A percentile compares a stretch with the other conserved stretches of the same genome.
phyloP scores from a whole-genome alignment of 2,113 vertebrate species.

The Vidua chalybeata region DNA sequence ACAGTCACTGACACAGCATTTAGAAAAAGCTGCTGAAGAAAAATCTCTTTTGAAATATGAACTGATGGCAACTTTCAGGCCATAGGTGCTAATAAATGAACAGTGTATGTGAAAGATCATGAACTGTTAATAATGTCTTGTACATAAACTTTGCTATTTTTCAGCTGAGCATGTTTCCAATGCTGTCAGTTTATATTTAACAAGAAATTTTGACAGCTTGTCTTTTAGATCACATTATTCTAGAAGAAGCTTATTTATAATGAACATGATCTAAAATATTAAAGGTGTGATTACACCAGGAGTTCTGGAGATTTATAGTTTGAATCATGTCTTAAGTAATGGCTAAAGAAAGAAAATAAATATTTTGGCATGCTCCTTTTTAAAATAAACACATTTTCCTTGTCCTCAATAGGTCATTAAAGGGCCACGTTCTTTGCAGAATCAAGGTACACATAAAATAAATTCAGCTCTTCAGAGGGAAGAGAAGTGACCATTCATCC shows the following conservation, averaged over 20 bases:
- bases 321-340: neutral
- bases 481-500: neutral
- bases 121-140: slow-evolving; percentile 17
- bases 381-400: neutral
- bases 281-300: neutral
- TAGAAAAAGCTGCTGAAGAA: neutral
- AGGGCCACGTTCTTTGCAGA: fast-evolving
- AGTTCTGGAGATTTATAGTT: neutral
- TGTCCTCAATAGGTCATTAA: neutral
- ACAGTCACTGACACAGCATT: neutral
- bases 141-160: slow-evolving; percentile 3
- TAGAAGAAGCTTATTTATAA: slow-evolving; percentile 22
- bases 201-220: slow-evolving; percentile 37
- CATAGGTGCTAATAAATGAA: slow-evolving; percentile 26
- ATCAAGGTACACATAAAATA: neutral
- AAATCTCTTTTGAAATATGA: neutral
- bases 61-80: neutral
- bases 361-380: neutral
- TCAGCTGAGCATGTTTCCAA: slow-evolving; percentile 6
- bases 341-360: neutral
- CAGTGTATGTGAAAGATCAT: neutral
- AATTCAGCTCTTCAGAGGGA: neutral
- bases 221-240: slow-evolving; percentile 19
- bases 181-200: slow-evolving; percentile 43
- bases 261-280: neutral